Evolutionary conservation across 2,797 vertebrate species (phyloP), one percentile per base, ranked within the genome.

Genomic region (Sphaeramia orbicularis): DNA sequence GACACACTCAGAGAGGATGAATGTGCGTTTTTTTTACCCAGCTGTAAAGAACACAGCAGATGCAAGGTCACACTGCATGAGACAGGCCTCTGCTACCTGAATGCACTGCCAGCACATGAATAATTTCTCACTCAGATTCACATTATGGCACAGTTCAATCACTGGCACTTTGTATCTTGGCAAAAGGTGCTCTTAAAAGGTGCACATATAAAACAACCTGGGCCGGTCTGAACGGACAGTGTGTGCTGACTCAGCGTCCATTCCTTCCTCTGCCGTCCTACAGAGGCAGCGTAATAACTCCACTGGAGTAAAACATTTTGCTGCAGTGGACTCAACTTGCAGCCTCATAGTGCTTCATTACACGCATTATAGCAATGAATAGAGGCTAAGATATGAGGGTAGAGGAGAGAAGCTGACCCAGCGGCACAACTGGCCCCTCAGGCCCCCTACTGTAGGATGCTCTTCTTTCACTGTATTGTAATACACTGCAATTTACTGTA

Each of bases 281-380:
- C 78, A 49, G 76, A 43, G 61, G 80, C 86, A 82, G 86, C 86
- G 65, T 73, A 86, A 90, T 89, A 82, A 88, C 82, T 84, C 84
- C 75, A 71, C 50, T 42, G 78, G 84, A 89, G 84, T 76, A 82
- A 86, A 92, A 90, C 78, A 87, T 86, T 89, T 89, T 90, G 86
- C 84, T 90, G 90, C 86, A 87, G 86, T 89, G 89, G 86, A 84
- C 75, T 73, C 40, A 44, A 59, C 81, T 73, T 50, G 63, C 70
- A 83, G 86, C 79, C 73, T 83, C 73, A 57, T 58, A 82, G 77
- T 48, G 78, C 86, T 91, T 89, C 86, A 89, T 89, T 88, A 87
- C 81, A 82, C 72, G n/a, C 81, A 84, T 90, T 81, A 88, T 61
- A 65, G 71, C 44, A 40, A 81, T 80, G 82, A 87, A 87, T 75